Conservation (phyloP, 2,888 invertebrate species). For the Cecidostiba fungosa region DNA sequence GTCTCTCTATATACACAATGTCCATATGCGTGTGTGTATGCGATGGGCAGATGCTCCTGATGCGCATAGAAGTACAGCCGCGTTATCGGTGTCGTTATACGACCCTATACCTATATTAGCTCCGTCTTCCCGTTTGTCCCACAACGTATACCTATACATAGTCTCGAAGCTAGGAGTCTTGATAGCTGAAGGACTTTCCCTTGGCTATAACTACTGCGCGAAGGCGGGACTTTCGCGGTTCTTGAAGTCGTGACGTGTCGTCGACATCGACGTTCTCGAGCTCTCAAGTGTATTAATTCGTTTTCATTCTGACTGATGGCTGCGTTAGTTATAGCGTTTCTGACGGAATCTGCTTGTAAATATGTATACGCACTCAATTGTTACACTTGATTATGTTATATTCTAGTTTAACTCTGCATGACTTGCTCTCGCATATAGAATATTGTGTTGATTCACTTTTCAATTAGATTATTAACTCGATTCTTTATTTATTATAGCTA, state of each 20-base stretch:
- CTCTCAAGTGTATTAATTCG: slow-evolving; percentile 73
- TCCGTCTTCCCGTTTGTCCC: neutral
- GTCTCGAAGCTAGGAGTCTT: neutral
- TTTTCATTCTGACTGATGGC: slow-evolving; percentile 50
- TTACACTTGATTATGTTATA: neutral
- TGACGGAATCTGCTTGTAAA: neutral
- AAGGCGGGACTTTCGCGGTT: neutral
- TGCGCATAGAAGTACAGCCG: neutral
- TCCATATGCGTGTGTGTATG: neutral
- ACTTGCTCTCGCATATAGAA: too few relatives aligned
- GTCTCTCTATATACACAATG: too few relatives aligned
- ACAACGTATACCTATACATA: neutral
- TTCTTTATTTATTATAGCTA: too few relatives aligned
- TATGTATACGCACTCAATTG: neutral
- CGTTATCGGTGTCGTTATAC: slow-evolving; percentile 49
- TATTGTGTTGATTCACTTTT: too few relatives aligned
- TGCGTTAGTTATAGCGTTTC: neutral
- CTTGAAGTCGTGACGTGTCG: neutral
- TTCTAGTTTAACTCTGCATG: too few relatives aligned
- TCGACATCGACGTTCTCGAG: neutral
- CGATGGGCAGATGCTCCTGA: neutral
- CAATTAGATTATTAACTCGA: too few relatives aligned
- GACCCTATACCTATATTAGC: neutral
- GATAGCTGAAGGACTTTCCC: neutral
- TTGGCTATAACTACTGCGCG: neutral